A percentile compares a stretch with the other conserved stretches of the same genome.
phyloP scores from a whole-genome alignment of 2,888 invertebrate species.

The Agrilus cyanescens region DNA sequence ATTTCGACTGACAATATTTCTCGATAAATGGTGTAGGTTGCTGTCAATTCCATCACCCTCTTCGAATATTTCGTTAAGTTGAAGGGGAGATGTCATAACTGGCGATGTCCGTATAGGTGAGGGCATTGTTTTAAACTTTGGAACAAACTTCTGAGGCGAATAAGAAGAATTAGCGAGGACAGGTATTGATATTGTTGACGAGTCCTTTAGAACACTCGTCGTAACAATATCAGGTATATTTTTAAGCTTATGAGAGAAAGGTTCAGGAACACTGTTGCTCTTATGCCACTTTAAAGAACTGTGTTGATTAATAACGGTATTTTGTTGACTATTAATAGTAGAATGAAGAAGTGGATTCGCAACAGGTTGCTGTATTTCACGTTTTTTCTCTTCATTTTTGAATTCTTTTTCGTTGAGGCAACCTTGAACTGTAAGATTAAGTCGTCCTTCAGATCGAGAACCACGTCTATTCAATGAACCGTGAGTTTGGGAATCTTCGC shows the following conservation, averaged over 20 bases:
- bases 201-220: slow-evolving; percentile 39
- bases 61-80: slow-evolving; percentile 57
- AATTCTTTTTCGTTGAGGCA: slow-evolving; percentile 43
- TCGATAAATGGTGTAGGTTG: slow-evolving; percentile 17
- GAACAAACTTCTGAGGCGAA: slow-evolving; percentile 26
- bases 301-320: slow-evolving; percentile 12
- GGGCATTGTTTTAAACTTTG: slow-evolving; percentile 49
- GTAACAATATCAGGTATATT: slow-evolving; percentile 21
- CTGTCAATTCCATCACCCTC: slow-evolving; percentile 40
- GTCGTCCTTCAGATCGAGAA: slow-evolving; percentile 68
- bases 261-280: slow-evolving; percentile 23
- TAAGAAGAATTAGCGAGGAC: slow-evolving; percentile 32
- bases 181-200: slow-evolving; percentile 43
- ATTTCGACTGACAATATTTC: slow-evolving; percentile 28
- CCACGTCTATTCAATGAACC: slow-evolving; percentile 52
- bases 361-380: slow-evolving; percentile 24
- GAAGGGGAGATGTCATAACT: slow-evolving; percentile 31
- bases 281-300: slow-evolving; percentile 27
- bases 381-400: slow-evolving; percentile 32
- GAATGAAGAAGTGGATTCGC: slow-evolving; percentile 7
- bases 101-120: slow-evolving; percentile 37
- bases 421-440: slow-evolving; percentile 58
- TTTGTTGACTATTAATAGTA: slow-evolving; percentile 9
- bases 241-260: slow-evolving; percentile 18
- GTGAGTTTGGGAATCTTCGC: slow-evolving; percentile 41